phyloP scores from a whole-genome alignment of 2,888 invertebrate genomes.

The Agonopterix arenella region DNA sequence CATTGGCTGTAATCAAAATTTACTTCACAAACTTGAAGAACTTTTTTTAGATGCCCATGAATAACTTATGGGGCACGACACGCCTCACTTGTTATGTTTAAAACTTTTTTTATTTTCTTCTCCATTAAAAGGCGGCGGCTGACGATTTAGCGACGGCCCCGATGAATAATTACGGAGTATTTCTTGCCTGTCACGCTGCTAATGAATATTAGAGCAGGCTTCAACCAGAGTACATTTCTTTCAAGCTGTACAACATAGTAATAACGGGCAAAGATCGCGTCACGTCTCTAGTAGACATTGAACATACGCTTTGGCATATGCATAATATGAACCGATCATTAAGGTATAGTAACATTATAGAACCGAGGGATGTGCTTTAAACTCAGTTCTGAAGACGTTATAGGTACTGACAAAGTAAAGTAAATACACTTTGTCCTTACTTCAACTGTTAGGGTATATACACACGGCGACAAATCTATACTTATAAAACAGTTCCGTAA shows the following conservation, averaged over 20 bases:
- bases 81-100: constrained; percentile 67
- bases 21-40: constrained; percentile 28
- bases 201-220: constrained; percentile 67
- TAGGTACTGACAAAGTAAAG: too few species aligned
- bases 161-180: constrained; percentile 72
- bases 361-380: too few species aligned
- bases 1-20: constrained; percentile 45
- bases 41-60: constrained; percentile 58
- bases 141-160: constrained; percentile 62
- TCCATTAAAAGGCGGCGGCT: constrained; percentile 58
- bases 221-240: not conserved
- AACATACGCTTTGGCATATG: too few species aligned
- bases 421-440: too few species aligned
- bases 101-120: constrained; percentile 65
- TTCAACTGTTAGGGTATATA: too few species aligned
- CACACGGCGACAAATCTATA: too few species aligned
- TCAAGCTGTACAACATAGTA: constrained; percentile 12
- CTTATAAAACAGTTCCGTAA: too few species aligned
- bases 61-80: constrained; percentile 57
- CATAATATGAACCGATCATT: too few species aligned
- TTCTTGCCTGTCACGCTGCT: constrained; percentile 69
- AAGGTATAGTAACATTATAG: too few species aligned
- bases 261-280: not conserved
- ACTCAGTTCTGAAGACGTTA: too few species aligned
- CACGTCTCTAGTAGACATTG: constrained; percentile 3